Evolutionary conservation across 2,113 vertebrate genomes (phyloP), one percentile per base, ranked within the genome.

Genomic region (Melanotaenia duboulayi): DNA sequence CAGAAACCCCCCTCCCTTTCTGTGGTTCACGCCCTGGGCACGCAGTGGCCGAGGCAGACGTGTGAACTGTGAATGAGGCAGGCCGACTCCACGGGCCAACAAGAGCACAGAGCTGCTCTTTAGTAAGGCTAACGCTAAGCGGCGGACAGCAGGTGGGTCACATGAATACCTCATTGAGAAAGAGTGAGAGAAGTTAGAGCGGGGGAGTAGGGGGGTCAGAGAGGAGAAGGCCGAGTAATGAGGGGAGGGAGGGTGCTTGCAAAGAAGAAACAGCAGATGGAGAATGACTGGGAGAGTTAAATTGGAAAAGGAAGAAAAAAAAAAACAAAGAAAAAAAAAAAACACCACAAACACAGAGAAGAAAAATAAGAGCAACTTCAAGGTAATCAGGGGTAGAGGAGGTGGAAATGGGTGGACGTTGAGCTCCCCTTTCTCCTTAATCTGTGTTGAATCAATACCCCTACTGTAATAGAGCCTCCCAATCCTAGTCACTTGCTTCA

Each of bases 121-220:
- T 85, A 89, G 80, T 78, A 4, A 35, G 65, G 76, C 79, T 61
- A 84, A 84, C 73, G 86, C 82, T 87, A 83, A 87, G 89, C 85
- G 70, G 87, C 87, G 81, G 84, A 76, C 87, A 86, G 90, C 90
- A 91, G 92, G 92, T 92, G 91, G 90, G 89, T 91, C 88, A 89
- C 91, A 92, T 91, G 88, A 92, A 92, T 90, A 90, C 89, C 91
- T 91, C 92, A 93, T 93, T 93, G 88, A 93, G 83, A 85, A 86
- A 71, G 87, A 88, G 83, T 75, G 82, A 81, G 87, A 83, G 86
- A 82, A 83, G 80, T 81, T 78, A 83, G 80, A 54, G 44, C 1
- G 13, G 65, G 54, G 28, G 44, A 3, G 1, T 1, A 7, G 4
- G 14, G 46, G 50, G 50, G 56, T 50, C 14, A 17, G 65, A 60